Evolutionary conservation across 30 jellyfish, hydroid and myxozoan species (phyloP).

Genomic region (Aurelia coerulea): DNA sequence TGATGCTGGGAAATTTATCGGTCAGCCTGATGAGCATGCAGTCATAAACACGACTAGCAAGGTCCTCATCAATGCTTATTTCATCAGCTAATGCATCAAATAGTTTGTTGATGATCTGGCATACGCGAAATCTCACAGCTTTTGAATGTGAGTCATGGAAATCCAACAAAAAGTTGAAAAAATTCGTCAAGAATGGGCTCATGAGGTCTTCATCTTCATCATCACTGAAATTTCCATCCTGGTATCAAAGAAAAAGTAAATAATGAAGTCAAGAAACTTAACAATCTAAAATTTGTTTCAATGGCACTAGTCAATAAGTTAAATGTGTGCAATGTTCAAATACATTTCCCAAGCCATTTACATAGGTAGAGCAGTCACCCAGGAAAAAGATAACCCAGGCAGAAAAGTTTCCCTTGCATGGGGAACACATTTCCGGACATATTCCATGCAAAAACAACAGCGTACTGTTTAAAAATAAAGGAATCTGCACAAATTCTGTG

Average conservation of each 20-base stretch:
- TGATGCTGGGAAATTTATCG: conserved; percentile 84
- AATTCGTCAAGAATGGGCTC: conserved; percentile 74
- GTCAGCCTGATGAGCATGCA: conserved; percentile 92
- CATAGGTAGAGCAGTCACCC: no score
- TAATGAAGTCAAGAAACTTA: background rate
- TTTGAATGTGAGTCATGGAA: conserved; percentile 79
- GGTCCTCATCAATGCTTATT: conserved; percentile 90
- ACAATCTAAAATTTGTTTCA: no score
- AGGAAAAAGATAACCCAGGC: no score
- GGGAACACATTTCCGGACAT: no score
- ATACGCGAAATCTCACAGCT: conserved; percentile 90
- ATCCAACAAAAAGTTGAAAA: conserved; percentile 80
- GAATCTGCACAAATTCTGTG: no score
- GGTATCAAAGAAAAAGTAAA: background rate
- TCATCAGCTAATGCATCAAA: conserved; percentile 76
- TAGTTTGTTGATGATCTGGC: conserved; percentile 87
- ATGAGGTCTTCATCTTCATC: conserved; percentile 70
- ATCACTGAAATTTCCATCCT: conserved; percentile 49
- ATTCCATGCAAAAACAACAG: no score
- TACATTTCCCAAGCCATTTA: no score
- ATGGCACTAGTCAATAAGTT: no score
- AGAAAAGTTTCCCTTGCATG: no score
- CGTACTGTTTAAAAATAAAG: no score
- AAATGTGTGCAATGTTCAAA: no score
- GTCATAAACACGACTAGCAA: conserved; percentile 82